phyloP scores from a whole-genome alignment of 2,888 invertebrate genomes.

The Cephus nigrinus region DNA sequence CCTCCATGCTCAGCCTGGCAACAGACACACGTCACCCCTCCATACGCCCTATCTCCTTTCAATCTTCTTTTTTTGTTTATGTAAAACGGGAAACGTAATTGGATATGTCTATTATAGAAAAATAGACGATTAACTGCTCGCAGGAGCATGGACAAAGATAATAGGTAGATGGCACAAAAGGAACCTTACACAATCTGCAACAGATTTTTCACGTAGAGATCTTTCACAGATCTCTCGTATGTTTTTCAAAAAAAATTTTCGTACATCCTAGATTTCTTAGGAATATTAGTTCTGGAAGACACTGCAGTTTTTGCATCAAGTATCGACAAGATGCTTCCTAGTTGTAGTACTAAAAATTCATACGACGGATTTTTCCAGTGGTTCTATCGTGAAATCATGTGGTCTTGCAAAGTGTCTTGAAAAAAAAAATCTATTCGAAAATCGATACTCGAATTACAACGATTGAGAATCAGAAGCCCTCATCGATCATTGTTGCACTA shows the following conservation, averaged over 20 bases:
- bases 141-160: not conserved
- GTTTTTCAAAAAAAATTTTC: not conserved
- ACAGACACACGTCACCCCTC: slow-evolving; percentile 69
- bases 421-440: not conserved
- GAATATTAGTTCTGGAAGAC: not conserved
- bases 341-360: too few relatives aligned
- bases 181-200: not conserved
- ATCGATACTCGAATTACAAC: not conserved
- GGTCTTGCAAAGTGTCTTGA: not conserved
- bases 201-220: not conserved
- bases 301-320: not conserved
- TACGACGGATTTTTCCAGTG: fast-evolving
- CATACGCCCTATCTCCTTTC: slow-evolving; percentile 60
- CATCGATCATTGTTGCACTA: not conserved
- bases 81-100: not conserved
- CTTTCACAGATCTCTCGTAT: not conserved
- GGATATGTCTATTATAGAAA: not conserved
- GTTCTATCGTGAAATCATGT: not conserved
- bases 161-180: not conserved
- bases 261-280: not conserved
- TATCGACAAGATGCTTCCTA: not conserved
- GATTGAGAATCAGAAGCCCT: not conserved
- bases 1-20: slow-evolving; percentile 78
- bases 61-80: slow-evolving; percentile 21
- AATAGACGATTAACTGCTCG: not conserved